Base-by-base conservation (phyloP, 2,888 invertebrate species). In the Oscheius sp. region DNA sequence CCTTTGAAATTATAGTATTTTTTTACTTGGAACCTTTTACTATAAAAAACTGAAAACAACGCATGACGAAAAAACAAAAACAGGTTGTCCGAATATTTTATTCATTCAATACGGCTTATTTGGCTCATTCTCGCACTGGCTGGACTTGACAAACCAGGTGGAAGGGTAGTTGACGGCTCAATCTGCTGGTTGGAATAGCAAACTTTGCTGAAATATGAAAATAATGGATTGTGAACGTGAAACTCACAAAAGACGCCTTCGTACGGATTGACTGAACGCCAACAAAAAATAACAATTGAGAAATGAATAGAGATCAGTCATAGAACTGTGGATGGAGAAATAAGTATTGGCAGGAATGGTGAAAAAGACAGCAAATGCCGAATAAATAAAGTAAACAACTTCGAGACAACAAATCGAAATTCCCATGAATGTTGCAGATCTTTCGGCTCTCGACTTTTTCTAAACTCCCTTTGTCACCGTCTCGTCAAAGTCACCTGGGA, bases 371-470 rank as follows among this genome's bases (percentile, higher is more conserved):
- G 63, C 41, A 45, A 63, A 63, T 2, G 46, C 25, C 16, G 63
- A 63, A 25, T 63, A 63, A 0, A 46, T 13, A n/a, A 63, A 63
- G 25, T 63, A 63, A 3, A 23, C 45, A 7, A 63, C 18, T 21
- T 63, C 63, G 23, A 63, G 63, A 21, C 45, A 23, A 12, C 63
- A 63, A 5, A 63, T 63, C 18, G 45, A 45, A 13, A 63, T 21
- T 21, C 63, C 63, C 63, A 63, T 63, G 27, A 45, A 63, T 6
- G 63, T 63, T 2, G 63, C 63, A 1, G 63, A 63, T 13, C 12
- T 63, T 21, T 63, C 63, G 1, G 63, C 63, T 45, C 63, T 2
- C 2, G 63, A 63, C 21, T 63, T 43, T 21, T 41, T 35, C 59
- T 59, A n/a, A 59, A 58, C 35, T 23, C n/a, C 21, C 7, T 53